Percentiles rank a stretch among this genome's conserved stretches.
phyloP scores from a whole-genome alignment of 2,888 invertebrate species.

The Aradus depressus region DNA sequence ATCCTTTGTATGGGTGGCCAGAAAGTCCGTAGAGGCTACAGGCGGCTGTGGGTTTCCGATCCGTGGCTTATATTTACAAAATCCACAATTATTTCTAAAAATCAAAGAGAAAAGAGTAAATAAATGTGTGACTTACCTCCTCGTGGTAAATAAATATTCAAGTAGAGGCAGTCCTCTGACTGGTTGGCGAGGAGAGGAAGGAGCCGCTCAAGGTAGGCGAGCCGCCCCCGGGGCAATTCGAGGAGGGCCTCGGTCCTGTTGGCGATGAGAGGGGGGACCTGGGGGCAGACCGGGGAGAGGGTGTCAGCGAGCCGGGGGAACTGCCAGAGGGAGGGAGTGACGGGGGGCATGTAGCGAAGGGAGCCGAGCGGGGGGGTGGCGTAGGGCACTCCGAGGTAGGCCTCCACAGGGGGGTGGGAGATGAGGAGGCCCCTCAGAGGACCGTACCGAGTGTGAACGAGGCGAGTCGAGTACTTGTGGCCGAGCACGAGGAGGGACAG shows the following conservation, averaged over 20 bases:
- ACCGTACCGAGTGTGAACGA: conserved; percentile 83
- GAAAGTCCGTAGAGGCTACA: too few relatives aligned
- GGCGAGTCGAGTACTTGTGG: conserved; percentile 69
- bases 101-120: not conserved
- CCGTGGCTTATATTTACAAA: too few relatives aligned
- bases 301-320: conserved; percentile 68
- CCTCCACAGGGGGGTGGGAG: conserved; percentile 74
- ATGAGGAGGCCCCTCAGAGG: conserved; percentile 74
- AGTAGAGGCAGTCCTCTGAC: conserved; percentile 94
- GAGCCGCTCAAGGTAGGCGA: conserved; percentile 73
- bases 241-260: conserved; percentile 45
- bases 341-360: conserved; percentile 89
- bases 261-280: conserved; percentile 48
- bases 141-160: conserved; percentile 91
- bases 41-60: too few relatives aligned
- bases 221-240: conserved; percentile 69
- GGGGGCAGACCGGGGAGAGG: conserved; percentile 79
- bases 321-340: conserved; percentile 81
- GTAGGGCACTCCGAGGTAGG: conserved; percentile 87
- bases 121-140: conserved; percentile 43
- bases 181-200: conserved; percentile 78
- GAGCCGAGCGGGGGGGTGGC: conserved; percentile 84
- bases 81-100: too few relatives aligned
- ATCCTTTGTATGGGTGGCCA: too few relatives aligned
- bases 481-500: conserved; percentile 27